phyloP scores from a whole-genome alignment of 2,113 vertebrate genomes.

The Taxidea taxus region DNA sequence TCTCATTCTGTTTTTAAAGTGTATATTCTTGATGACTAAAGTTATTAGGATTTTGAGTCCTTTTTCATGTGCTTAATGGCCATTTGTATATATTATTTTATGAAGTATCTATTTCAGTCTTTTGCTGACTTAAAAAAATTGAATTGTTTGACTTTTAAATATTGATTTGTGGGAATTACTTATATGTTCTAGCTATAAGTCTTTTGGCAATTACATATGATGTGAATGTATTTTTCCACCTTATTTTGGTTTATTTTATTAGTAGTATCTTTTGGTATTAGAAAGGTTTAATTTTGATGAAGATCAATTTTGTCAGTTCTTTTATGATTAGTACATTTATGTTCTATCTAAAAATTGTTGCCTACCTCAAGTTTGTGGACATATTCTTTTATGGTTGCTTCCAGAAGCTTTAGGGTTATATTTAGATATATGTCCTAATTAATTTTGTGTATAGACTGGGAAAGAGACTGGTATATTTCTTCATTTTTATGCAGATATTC shows the following conservation, averaged over 20 bases:
- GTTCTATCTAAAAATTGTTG: background rate
- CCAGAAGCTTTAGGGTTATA: background rate
- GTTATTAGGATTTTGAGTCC: background rate
- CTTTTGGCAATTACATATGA: background rate
- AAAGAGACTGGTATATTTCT: background rate
- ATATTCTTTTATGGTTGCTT: background rate
- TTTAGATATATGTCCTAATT: background rate
- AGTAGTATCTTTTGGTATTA: background rate
- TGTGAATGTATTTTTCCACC: background rate
- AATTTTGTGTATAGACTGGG: background rate
- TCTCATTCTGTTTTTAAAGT: background rate
- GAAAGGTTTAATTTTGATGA: background rate
- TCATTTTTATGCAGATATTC: background rate
- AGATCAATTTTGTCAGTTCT: background rate
- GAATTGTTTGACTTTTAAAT: background rate
- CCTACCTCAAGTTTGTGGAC: background rate
- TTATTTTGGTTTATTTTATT: slow-evolving; percentile 20
- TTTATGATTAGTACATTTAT: background rate
- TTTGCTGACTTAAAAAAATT: background rate
- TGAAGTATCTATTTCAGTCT: background rate
- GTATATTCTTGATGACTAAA: background rate
- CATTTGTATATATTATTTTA: background rate
- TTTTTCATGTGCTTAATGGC: background rate
- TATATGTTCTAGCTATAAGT: background rate
- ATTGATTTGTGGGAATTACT: background rate